Conservation (phyloP, 1,140 invertebrate species). For the Drosophila parabipectinata region DNA sequence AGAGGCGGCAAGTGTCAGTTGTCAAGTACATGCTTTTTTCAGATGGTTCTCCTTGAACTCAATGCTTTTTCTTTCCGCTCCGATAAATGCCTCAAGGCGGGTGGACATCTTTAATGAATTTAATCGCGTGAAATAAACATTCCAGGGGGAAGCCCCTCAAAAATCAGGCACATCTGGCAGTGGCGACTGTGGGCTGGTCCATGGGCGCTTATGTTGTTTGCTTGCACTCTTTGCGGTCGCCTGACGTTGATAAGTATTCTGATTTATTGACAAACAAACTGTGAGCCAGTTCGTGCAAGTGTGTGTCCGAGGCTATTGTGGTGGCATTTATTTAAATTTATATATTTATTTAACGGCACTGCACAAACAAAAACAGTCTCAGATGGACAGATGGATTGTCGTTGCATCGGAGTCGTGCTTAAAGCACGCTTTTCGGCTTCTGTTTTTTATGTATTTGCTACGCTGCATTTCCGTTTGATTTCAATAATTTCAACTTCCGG, state of each 20-base stretch:
- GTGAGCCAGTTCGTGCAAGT: conserved; percentile 1
- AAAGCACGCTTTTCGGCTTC: conserved; percentile 54
- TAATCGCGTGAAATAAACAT: conserved; percentile 73
- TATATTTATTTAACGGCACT: conserved; percentile 72
- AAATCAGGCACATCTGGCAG: conserved; percentile 14
- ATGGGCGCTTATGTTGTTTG: conserved; percentile 68
- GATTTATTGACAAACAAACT: conserved; percentile 80
- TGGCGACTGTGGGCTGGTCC: conserved; percentile 4
- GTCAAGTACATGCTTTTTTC: conserved; percentile 32
- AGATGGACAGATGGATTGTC: conserved; percentile 35
- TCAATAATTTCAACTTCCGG: conserved; percentile 80
- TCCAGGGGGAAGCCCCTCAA: conserved; percentile 34
- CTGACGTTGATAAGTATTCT: conserved; percentile 79
- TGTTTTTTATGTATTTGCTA: conserved; percentile 54
- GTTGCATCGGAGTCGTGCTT: conserved; percentile 33
- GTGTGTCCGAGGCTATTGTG: conserved; percentile 15
- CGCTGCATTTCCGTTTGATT: conserved; percentile 69
- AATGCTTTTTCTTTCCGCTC: conserved; percentile 47
- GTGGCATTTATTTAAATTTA: conserved; percentile 77
- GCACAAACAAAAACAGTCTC: conserved; percentile 33
- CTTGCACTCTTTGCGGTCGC: conserved; percentile 69
- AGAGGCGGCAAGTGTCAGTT: conserved; percentile 70
- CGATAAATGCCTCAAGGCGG: conserved; percentile 32
- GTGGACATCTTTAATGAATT: conserved; percentile 74
- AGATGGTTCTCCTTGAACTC: background rate